Evolutionary conservation across 1,140 invertebrate species (phyloP).

Genomic region (Amyelois transitella): DNA sequence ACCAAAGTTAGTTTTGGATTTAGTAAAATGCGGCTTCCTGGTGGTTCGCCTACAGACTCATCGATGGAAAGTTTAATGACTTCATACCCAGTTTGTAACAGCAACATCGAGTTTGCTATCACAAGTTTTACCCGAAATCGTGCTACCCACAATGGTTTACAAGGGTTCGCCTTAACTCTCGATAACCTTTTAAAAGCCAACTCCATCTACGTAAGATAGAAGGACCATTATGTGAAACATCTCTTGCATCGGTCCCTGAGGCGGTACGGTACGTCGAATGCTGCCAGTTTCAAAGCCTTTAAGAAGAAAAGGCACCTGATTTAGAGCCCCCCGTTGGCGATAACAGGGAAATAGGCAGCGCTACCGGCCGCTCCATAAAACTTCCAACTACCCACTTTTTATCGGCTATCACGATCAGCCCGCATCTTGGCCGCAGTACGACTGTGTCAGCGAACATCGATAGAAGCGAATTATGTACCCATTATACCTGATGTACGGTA

Average conservation of each 20-base stretch:
- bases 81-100: constrained; percentile 19
- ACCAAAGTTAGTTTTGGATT: not conserved
- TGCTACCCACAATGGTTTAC: constrained; percentile 10
- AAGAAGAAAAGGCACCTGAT: constrained; percentile 52
- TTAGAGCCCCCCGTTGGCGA: constrained; percentile 45
- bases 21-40: constrained; percentile 4
- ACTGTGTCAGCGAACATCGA: constrained; percentile 38
- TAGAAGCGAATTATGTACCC: constrained; percentile 50
- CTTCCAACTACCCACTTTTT: constrained; percentile 51
- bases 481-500: constrained; percentile 42
- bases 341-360: constrained; percentile 49
- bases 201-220: constrained; percentile 8
- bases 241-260: constrained; percentile 18
- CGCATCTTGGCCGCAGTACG: constrained; percentile 45
- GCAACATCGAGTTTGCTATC: constrained; percentile 7
- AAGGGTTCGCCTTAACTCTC: not conserved
- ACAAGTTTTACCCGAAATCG: constrained; percentile 13
- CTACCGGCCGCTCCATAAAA: constrained; percentile 51
- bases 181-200: constrained; percentile 11
- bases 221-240: constrained; percentile 15
- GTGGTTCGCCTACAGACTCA: constrained; percentile 18
- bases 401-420: constrained; percentile 45
- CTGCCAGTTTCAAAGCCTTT: constrained; percentile 31
- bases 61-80: constrained; percentile 25
- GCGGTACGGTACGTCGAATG: constrained; percentile 17